Percentiles rank a stretch among this genome's conserved stretches.
Conservation (phyloP, 2,888 invertebrate species). For the Lasioglossum morio region DNA sequence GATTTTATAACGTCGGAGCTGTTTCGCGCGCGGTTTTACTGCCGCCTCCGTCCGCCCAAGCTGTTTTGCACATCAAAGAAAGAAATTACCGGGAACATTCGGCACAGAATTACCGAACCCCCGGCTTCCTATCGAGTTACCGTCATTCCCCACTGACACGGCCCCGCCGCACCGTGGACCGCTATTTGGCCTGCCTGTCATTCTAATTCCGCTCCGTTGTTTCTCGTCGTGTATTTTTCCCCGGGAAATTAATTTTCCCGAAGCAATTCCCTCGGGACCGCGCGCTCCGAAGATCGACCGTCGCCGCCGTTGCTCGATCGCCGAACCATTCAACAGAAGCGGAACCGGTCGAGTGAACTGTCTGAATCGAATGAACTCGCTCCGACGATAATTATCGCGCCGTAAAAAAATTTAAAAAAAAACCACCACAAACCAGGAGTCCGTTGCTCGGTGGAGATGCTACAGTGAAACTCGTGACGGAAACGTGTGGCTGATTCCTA, state of each 20-base stretch:
- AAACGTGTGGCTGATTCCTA: not conserved
- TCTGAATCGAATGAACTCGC: conserved; percentile 52
- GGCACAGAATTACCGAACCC: conserved; percentile 9
- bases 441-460: not conserved
- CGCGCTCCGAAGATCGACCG: not conserved
- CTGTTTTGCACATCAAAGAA: conserved; percentile 12
- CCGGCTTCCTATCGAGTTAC: conserved; percentile 20
- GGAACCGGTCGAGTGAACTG: conserved; percentile 26
- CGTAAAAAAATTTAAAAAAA: conserved; percentile 19
- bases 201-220: conserved; percentile 28
- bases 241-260: conserved; percentile 45
- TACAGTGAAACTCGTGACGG: not conserved
- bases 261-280: conserved; percentile 16
- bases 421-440: not conserved
- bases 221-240: conserved; percentile 25
- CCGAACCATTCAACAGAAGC: conserved; percentile 9
- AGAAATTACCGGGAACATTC: conserved; percentile 35
- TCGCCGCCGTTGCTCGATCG: not conserved
- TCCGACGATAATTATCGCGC: conserved; percentile 55
- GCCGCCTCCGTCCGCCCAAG: not conserved
- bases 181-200: not conserved
- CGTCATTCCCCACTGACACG: not conserved
- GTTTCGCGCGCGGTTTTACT: not conserved
- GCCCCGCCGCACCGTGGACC: not conserved
- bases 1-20: not conserved